These are phyloP conservation scores for Helicolenus hilgendorfi DNA, from an alignment of 2,797 vertebrate species.

Conservation along the genomic window DNA sequence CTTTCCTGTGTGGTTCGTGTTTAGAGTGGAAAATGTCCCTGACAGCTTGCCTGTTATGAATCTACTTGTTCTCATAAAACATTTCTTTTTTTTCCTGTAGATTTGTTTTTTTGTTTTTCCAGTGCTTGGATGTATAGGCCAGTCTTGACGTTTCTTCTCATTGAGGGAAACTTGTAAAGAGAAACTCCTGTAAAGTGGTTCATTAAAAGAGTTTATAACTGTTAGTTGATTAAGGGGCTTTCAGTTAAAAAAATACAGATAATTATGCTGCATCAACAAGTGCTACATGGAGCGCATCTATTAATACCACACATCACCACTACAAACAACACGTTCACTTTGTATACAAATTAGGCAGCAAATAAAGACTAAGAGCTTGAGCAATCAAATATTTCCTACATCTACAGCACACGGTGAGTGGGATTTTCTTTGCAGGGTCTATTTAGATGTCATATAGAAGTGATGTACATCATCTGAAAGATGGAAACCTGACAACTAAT, in stretches of 20 bases:
- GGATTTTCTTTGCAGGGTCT: too few relatives aligned
- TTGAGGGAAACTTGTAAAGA: conserved; percentile 79
- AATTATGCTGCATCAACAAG: conserved; percentile 60
- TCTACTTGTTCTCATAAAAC: conserved; percentile 81
- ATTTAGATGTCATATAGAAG: too few relatives aligned
- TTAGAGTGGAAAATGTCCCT: conserved; percentile 81
- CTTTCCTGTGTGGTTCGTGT: conserved; percentile 75
- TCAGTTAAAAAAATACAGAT: conserved; percentile 77
- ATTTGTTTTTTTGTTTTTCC: conserved; percentile 52
- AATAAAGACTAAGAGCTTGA: neutral
- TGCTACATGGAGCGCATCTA: conserved; percentile 7
- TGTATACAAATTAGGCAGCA: neutral
- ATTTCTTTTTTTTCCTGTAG: conserved; percentile 58
- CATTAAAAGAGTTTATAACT: conserved; percentile 80
- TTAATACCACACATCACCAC: neutral
- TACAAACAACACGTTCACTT: neutral
- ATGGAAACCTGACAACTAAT: too few relatives aligned
- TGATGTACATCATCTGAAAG: too few relatives aligned
- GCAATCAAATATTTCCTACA: neutral
- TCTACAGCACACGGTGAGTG: neutral
- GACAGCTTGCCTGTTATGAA: conserved; percentile 79
- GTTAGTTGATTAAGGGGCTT: conserved; percentile 75
- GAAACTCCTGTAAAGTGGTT: conserved; percentile 76
- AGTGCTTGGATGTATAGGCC: conserved; percentile 20
- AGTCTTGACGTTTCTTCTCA: conserved; percentile 67